A percentile compares a stretch with the other conserved stretches of the same genome.
These are phyloP conservation scores for Axea sp. DNA, from an alignment of 2,888 invertebrate genomes.

Conservation along the genomic window DNA sequence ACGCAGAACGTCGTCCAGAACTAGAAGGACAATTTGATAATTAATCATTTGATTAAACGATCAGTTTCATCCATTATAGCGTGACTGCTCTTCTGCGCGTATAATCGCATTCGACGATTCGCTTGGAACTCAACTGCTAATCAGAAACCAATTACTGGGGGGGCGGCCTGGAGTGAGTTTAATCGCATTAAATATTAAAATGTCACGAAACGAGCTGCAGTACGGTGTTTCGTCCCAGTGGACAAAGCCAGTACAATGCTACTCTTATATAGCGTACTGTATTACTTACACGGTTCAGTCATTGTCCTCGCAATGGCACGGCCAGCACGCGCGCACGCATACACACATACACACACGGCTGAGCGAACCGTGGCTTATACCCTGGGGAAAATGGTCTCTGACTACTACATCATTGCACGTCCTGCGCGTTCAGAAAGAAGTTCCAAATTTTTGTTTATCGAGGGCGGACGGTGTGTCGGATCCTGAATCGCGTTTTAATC, in stretches of 20 bases:
- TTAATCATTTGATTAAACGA: slow-evolving; percentile 63
- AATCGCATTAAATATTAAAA: slow-evolving; percentile 78
- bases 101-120: slow-evolving; percentile 63
- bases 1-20: slow-evolving; percentile 4
- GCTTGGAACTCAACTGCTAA: slow-evolving; percentile 75
- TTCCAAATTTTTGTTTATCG: too few species aligned
- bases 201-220: slow-evolving; percentile 67
- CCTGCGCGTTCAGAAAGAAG: neutral
- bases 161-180: slow-evolving; percentile 75
- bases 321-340: slow-evolving; percentile 33
- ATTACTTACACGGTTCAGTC: slow-evolving; percentile 58
- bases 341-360: slow-evolving; percentile 36
- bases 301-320: slow-evolving; percentile 42
- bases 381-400: slow-evolving; percentile 36
- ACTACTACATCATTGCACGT: slow-evolving; percentile 48
- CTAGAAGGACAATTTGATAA: slow-evolving; percentile 34
- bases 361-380: slow-evolving; percentile 32
- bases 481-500: too few species aligned
- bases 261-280: slow-evolving; percentile 36
- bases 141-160: slow-evolving; percentile 78
- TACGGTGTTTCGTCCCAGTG: slow-evolving; percentile 61
- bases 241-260: slow-evolving; percentile 48
- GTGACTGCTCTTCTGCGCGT: slow-evolving; percentile 53
- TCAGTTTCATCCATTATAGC: slow-evolving; percentile 61
- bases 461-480: too few species aligned